phyloP scores from a whole-genome alignment of 2,797 vertebrate genomes.

The Sphenodon punctatus region DNA sequence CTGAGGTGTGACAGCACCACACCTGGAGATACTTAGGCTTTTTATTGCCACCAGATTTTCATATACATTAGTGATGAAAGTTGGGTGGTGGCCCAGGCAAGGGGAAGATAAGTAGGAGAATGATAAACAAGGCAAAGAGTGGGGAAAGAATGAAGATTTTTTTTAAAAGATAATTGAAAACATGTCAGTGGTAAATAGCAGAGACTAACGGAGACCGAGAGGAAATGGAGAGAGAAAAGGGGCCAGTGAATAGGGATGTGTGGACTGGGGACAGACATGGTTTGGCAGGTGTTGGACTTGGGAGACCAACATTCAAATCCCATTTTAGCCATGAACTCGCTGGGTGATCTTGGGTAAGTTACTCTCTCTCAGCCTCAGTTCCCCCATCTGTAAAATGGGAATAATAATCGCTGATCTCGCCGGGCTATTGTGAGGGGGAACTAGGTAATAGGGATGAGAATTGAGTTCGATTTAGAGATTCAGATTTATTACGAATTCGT shows the following conservation, averaged over 20 bases:
- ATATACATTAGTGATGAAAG: rapidly evolving
- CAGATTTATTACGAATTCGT: too few relatives aligned
- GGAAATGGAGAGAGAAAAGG: slow-evolving; percentile 12
- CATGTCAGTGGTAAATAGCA: too few relatives aligned
- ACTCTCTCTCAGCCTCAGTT: too few relatives aligned
- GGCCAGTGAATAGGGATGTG: rapidly evolving
- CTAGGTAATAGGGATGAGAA: too few relatives aligned
- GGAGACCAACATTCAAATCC: background rate
- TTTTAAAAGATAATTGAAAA: too few relatives aligned
- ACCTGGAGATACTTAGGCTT: background rate
- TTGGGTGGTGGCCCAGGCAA: slow-evolving; percentile 32
- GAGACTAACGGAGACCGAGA: background rate
- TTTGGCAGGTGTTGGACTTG: too few relatives aligned
- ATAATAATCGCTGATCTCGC: too few relatives aligned
- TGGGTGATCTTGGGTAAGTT: too few relatives aligned
- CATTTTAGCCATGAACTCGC: too few relatives aligned
- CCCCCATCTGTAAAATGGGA: too few relatives aligned
- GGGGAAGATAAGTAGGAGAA: slow-evolving; percentile 38
- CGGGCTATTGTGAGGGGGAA: too few relatives aligned
- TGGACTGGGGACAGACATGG: rapidly evolving
- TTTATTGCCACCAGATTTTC: background rate
- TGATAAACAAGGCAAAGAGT: rapidly evolving
- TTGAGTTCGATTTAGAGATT: too few relatives aligned
- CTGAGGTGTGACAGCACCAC: background rate
- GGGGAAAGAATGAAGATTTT: background rate